These are phyloP conservation scores for Incurvaria masculella DNA, from an alignment of 2,888 invertebrate genomes.

Conservation along the genomic window DNA sequence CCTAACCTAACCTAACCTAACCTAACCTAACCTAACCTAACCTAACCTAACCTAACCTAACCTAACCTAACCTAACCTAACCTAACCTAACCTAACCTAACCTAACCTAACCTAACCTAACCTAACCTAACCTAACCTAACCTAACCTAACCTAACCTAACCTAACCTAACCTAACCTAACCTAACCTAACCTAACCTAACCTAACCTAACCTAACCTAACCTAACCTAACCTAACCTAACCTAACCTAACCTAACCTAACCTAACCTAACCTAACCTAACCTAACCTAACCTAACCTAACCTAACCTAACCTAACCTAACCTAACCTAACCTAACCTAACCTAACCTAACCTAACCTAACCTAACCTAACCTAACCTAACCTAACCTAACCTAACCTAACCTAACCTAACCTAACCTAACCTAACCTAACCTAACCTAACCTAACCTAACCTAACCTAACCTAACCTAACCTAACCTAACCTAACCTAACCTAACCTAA, in stretches of 20 bases:
- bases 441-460: not conserved
- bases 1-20: constrained; percentile 2
- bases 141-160: no score
- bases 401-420: not conserved
- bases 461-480: not conserved
- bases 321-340: not conserved
- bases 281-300: constrained; percentile 2
- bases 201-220: no score
- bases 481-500: not conserved
- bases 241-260: not conserved
- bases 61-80: constrained; percentile 3
- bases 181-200: no score
- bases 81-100: constrained; percentile 1
- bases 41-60: constrained; percentile 3
- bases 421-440: not conserved
- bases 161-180: no score
- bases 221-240: not conserved
- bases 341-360: not conserved
- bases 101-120: not conserved
- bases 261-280: constrained; percentile 3
- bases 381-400: not conserved
- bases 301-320: constrained; percentile 2
- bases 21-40: constrained; percentile 5
- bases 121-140: not conserved
- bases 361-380: not conserved